Evolutionary conservation across 2,888 invertebrate species (phyloP).

Genomic region (Sphinx pinastri): DNA sequence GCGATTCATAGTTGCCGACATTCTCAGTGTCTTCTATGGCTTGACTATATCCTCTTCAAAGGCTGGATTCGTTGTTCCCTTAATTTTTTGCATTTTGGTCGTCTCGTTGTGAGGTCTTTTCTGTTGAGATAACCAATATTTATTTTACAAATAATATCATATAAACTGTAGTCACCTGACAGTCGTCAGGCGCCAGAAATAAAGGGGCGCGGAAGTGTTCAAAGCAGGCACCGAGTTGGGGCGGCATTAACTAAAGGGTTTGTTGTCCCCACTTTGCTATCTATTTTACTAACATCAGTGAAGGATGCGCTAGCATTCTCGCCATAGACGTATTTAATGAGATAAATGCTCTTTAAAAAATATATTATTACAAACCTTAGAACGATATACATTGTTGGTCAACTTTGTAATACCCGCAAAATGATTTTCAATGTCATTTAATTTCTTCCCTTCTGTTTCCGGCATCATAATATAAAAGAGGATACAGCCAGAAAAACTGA

Average conservation of each 20-base stretch:
- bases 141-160: background rate
- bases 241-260: too few relatives aligned
- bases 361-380: constrained; percentile 51
- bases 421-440: constrained; percentile 88
- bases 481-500: constrained; percentile 85
- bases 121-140: constrained; percentile 47
- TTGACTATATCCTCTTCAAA: constrained; percentile 57
- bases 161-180: background rate
- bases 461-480: constrained; percentile 88
- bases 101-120: constrained; percentile 45
- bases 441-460: constrained; percentile 91
- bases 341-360: background rate
- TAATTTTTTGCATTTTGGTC: constrained; percentile 57
- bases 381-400: constrained; percentile 71
- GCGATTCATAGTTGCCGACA: background rate
- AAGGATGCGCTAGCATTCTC: background rate
- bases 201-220: background rate
- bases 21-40: constrained; percentile 25
- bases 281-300: background rate
- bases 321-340: too few relatives aligned
- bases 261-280: too few relatives aligned
- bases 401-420: constrained; percentile 85
- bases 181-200: background rate
- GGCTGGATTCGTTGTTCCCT: constrained; percentile 59
- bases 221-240: too few relatives aligned